Base-by-base conservation (phyloP, 2,113 vertebrate species). In the Onychostruthus taczanowskii region DNA sequence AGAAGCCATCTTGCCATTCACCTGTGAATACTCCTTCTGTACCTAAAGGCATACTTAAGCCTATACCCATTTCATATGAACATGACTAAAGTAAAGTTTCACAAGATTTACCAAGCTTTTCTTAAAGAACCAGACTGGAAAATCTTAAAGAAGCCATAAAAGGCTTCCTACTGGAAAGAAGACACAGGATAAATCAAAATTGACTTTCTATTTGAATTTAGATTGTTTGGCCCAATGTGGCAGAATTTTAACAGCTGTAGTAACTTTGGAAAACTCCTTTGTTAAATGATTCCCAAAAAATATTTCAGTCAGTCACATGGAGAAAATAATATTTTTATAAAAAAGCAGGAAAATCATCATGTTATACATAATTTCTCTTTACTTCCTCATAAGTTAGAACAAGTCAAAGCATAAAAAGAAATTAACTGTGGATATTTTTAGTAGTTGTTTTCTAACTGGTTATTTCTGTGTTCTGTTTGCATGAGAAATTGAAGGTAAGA, bases 141-240 rank as follows among this genome's bases (percentile, higher is more conserved):
- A 97, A 93, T 55, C 84, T 93, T 92, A 69, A 96, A 97, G 37
- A 83, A 84, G 55, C 13, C 58, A 70, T 95, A 80, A 88, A 95
- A 87, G 22, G 13, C 58, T 91, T 96, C 58, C 56, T 76, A 39
- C 50, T 97, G 83, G 94, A 97, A 95, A 84, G 91, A 87, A 84
- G 41, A 37, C 83, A 87, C 33, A 26, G 77, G 33, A 92, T 72
- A 95, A 96, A 97, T 92, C 31, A 90, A 94, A 96, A 87, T 18
- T 79, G 21, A 89, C 84, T 95, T 95, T 95, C 84, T 96, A 35
- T 67, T 76, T 90, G 27, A 83, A 31, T 94, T 92, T 91, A 89
- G 93, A 87, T 95, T 17, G 1, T 87, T 91, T 84, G 82, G 63
- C 66, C 79, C 96, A 94, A 89, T 24, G 70, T 41, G 39, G 66